Evolutionary conservation across 2,888 invertebrate species (phyloP), one percentile per base, ranked within the genome.

Genomic region (Melieria omissa): DNA sequence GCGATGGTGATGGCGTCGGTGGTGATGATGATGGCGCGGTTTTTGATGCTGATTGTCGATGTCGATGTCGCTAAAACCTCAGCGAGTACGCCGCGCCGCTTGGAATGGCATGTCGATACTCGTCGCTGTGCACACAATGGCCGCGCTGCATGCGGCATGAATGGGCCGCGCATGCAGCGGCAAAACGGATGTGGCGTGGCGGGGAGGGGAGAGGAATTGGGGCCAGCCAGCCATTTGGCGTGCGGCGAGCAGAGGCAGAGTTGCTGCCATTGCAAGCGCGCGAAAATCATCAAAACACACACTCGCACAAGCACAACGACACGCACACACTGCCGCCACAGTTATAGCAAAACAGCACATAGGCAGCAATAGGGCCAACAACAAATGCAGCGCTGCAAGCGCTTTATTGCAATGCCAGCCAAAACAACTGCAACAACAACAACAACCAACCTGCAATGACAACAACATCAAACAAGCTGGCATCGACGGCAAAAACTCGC

Each of bases 361-460:
- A 58, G 8, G 14, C 68, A 58, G 29, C 60, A 8, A 45, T 52
- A 45, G 65, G 63, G 49, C 47, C 65, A 49, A 16, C 44, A 64
- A 65, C 49, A 64, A 58, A 70, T 65, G 58, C 29, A 29, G 29
- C 29, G 52, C 60, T 49, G 63, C 60, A 62, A 64, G 55, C 61
- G 66, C 10, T 41, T 42, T 57, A 46, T 29, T 52, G 44, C 61
- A 63, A 64, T 65, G 16, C n/a, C 10, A 69, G 65, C 60, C n/a
- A 45, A 45, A 46, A 80, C 78, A 77, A 75, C 78, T 76, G 79
- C 76, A 77, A 72, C 73, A 76, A 73, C 73, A 67, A 72, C 73
- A 66, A 66, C 70, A 70, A 69, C 70, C 73, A 75, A 65, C 64
- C 67, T 71, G 73, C 68, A 75, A 14, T 68, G 57, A 60, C 66